Base-by-base conservation (phyloP, 2,797 vertebrate species). In the Malacoctenus gilli region DNA sequence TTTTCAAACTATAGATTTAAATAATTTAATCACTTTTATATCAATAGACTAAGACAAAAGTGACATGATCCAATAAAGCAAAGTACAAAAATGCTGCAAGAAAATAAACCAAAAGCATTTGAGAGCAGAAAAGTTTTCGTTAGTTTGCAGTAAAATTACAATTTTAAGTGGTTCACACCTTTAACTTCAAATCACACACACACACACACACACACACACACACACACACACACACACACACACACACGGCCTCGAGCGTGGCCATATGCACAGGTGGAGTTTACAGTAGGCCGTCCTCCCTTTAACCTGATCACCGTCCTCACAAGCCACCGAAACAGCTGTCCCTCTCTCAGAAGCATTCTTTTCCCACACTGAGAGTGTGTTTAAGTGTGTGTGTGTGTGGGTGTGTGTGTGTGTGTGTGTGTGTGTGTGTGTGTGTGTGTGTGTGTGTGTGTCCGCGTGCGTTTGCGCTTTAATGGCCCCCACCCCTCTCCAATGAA, bases 301-400 rank as follows among this genome's bases (percentile, higher is more conserved):
- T 86, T 90, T 90, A 91, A 90, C 91, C 91, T 91, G 92, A 90
- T 91, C 88, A 70, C 79, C 86, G 76, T 90, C 91, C 86, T 90
- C 91, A 87, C 83, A 85, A 91, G 90, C 92, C 82, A 92, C 86
- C 89, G 87, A 93, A 96, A 93, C 95, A 97, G 95, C 95, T 97
- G 95, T 95, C 94, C 93, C 87, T 90, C 91, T 92, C 95, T 95
- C 57, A 92, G 72, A 90, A 76, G 84, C 92, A 90, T 90, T 94
- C 93, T 94, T 94, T 88, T 87, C 84, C 83, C 87, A 89, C 88
- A 89, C 86, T 80, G 79, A 72, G 70, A 75, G 67, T 69, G 78
- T 77, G 65, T 84, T 70, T 53, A 56, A 63, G 52, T 32, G 30
- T 32, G 30, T 32, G 30, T 32, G 30, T 32, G 8, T 32, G 30